These are phyloP conservation scores for Polymixis lichenea DNA, from an alignment of 2,888 invertebrate genomes.

Conservation along the genomic window DNA sequence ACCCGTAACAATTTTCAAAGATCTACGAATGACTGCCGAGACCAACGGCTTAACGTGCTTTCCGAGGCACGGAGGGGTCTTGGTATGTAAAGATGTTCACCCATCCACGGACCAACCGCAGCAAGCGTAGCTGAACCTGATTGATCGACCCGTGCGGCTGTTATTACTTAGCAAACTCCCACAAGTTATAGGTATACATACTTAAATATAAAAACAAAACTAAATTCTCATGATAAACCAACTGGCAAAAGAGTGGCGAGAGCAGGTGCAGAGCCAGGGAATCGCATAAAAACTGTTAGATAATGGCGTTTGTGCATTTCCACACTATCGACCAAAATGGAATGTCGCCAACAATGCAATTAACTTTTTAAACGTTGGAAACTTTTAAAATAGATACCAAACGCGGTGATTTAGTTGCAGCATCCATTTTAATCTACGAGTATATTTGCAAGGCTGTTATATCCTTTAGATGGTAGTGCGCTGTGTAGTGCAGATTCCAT, in stretches of 20 bases:
- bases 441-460: conserved; percentile 55
- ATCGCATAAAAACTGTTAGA: conserved; percentile 68
- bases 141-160: too few relatives aligned
- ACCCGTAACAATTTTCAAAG: too few relatives aligned
- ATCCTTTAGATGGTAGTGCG: conserved; percentile 57
- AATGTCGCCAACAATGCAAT: conserved; percentile 72
- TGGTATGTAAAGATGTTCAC: too few relatives aligned
- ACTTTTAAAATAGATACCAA: conserved; percentile 61
- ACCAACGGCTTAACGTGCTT: too few relatives aligned
- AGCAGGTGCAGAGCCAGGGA: conserved; percentile 67
- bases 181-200: too few relatives aligned
- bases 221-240: conserved; percentile 27
- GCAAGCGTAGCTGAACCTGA: too few relatives aligned
- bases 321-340: conserved; percentile 71
- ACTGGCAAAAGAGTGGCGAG: conserved; percentile 45
- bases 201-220: conserved; percentile 17
- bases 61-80: too few relatives aligned
- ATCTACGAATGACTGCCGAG: too few relatives aligned
- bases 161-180: too few relatives aligned
- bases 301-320: conserved; percentile 71
- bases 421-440: conserved; percentile 51
- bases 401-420: conserved; percentile 57
- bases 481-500: conserved; percentile 66
- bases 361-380: conserved; percentile 71
- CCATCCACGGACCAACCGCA: too few relatives aligned